Evolutionary conservation across 2,113 vertebrate species (phyloP), one percentile per base, ranked within the genome.

Genomic region (Syngnathus typhle): DNA sequence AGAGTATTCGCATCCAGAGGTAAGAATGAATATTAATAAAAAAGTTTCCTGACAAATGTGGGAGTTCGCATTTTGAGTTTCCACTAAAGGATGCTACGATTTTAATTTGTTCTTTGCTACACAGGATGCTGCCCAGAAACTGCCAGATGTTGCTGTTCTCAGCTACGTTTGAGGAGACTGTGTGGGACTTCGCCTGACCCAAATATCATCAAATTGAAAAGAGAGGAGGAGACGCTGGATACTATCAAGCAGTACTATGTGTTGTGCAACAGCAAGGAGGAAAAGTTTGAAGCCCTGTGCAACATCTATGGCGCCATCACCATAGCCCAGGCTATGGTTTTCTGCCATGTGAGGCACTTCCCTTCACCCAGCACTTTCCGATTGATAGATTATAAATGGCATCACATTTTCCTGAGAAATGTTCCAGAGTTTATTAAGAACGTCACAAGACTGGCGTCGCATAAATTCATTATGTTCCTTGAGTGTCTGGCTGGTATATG

Each of bases 71-170:
- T 4, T 3, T 21, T 56, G 23, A 51, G 19, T 4, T 41, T 36
- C 59, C 1, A 23, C 43, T 36, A 2, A 60, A 60, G 19, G 11
- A 61, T 61, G 19, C 11, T 12, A 27, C 0, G 9, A 15, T 12
- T 27, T 16, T 37, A 21, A 11, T 72, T 61, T 18, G n/a, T 62
- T 43, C 39, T 21, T 37, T 44, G n/a, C 11, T 61, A 2, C 38
- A 9, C 83, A 98, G 96, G 78, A 95, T 94, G 94, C 86, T 98
- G 69, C 93, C 94, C 46, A 91, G 85, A 70, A 91, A 91, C 76
- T 98, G 96, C 85, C 96, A 99, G 90, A 98, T 99, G 96, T 90
- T 98, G 72, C 89, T 99, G 27, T 99, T 99, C 82, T 98, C 96
- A 0, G 96, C 96, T 75, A 99, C 96, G 2, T 99, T 98, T 36